Base-by-base conservation (phyloP, 2,888 invertebrate genomes). In the Sipha maydis region DNA sequence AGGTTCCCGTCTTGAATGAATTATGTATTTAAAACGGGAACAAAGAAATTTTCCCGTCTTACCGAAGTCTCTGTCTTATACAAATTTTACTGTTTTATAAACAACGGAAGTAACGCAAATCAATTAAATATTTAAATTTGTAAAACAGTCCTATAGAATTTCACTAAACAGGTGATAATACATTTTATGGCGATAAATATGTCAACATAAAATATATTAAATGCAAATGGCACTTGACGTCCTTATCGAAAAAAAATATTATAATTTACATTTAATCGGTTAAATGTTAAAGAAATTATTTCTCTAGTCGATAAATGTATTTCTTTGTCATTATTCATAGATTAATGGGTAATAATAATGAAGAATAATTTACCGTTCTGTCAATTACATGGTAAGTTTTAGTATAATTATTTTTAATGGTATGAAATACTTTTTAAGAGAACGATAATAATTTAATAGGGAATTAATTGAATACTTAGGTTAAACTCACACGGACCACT, bases 231-330 rank as follows among this genome's bases (percentile, higher is more conserved):
- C n/a, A 71, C 71, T 17, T 28, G 14, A 71, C 71, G 1, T 28
- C 14, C 14, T 71, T 71, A 71, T 71, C 71, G 14, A 31, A 2
- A 28, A 71, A 71, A 8, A 71, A 31, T 71, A 71, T 71, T 71
- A 71, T 71, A 71, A 71, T 71, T 71, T 14, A n/a, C 71, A 5
- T 71, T 71, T 71, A 71, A 71, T 71, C 28, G 71, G 71, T 17
- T 31, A 31, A 14, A 28, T 71, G 31, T 71, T 71, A n/a, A 61
- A 61, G 61, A 28, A 71, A 71, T 28, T 71, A 71, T 17, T 71
- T 71, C 5, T 28, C 25, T n/a, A 11, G 28, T 31, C 14, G 71
- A 71, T 71, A 71, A 71, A 61, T 61, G 7, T 61, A 61, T 61
- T 61, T 61, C 61, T 21, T 61, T 61, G 61, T 61, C 61, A 61